Percentiles rank a stretch among this genome's conserved stretches.
phyloP scores from a whole-genome alignment of 2,797 vertebrate genomes.

The Sternotherus odoratus region DNA sequence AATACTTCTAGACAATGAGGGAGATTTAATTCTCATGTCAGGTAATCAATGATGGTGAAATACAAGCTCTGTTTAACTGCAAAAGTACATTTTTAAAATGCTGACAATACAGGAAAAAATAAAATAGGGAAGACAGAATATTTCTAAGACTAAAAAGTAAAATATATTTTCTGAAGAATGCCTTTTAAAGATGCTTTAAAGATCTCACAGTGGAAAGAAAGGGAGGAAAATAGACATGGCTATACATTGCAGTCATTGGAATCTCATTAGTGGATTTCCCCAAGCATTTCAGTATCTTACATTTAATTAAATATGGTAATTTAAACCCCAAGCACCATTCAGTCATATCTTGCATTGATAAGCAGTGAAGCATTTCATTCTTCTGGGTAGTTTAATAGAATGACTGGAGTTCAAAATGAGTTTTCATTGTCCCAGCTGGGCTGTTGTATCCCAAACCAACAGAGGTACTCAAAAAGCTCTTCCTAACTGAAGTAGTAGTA shows the following conservation, averaged over 20 bases:
- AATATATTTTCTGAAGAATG: constrained; percentile 8
- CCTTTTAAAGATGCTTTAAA: not conserved
- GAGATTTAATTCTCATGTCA: not conserved
- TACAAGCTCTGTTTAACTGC: not conserved
- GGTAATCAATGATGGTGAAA: not conserved
- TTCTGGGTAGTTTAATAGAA: constrained; percentile 58
- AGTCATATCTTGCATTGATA: constrained; percentile 27
- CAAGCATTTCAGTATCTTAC: constrained; percentile 33
- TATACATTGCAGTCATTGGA: constrained; percentile 44
- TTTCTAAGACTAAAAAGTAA: not conserved
- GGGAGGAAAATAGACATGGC: not conserved
- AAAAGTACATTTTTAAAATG: not conserved
- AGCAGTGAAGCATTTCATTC: constrained; percentile 56
- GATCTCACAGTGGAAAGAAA: not conserved
- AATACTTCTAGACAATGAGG: not conserved
- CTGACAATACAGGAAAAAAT: not conserved
- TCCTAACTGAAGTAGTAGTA: accelerated
- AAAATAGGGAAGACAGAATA: not conserved
- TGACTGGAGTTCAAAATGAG: constrained; percentile 53
- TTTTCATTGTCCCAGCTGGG: constrained; percentile 55
- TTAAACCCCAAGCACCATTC: constrained; percentile 20
- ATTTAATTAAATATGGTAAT: constrained; percentile 78
- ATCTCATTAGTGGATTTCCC: constrained; percentile 60
- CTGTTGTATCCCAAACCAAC: constrained; percentile 48
- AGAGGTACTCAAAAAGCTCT: not conserved